Evolutionary conservation across 2,113 vertebrate genomes (phyloP).

Genomic region (Albula glossodonta): DNA sequence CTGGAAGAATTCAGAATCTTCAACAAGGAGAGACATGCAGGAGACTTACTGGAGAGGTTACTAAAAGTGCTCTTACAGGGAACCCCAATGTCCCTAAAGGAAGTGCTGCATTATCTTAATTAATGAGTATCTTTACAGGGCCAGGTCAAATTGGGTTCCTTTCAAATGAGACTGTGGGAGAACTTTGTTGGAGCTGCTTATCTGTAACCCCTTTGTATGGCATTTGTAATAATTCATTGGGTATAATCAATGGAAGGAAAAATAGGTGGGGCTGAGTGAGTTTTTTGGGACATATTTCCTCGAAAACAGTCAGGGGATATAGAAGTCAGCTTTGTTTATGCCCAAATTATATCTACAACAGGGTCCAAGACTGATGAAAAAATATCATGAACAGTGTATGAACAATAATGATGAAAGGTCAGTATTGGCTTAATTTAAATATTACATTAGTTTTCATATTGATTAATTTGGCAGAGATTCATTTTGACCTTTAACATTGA

Average conservation of each 20-base stretch:
- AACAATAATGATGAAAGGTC: background rate
- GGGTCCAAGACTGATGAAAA: background rate
- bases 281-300: too few species aligned
- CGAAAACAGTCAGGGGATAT: background rate
- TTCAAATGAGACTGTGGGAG: background rate
- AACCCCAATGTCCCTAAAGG: constrained; percentile 31
- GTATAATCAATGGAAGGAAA: background rate
- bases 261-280: too few species aligned
- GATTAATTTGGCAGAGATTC: background rate
- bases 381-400: background rate
- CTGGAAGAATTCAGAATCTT: constrained; percentile 32
- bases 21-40: constrained; percentile 6
- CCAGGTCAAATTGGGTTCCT: background rate
- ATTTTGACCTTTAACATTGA: background rate
- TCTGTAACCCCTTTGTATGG: background rate
- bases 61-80: constrained; percentile 48
- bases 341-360: background rate
- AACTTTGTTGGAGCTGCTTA: background rate
- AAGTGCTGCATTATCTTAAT: constrained; percentile 20
- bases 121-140: background rate
- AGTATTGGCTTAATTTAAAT: background rate
- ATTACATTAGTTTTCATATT: background rate
- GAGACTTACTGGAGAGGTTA: constrained; percentile 7
- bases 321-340: background rate
- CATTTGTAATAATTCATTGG: background rate